Evolutionary conservation across 2,888 invertebrate genomes (phyloP), one percentile per base, ranked within the genome.

Genomic region (Halictus ligatus): DNA sequence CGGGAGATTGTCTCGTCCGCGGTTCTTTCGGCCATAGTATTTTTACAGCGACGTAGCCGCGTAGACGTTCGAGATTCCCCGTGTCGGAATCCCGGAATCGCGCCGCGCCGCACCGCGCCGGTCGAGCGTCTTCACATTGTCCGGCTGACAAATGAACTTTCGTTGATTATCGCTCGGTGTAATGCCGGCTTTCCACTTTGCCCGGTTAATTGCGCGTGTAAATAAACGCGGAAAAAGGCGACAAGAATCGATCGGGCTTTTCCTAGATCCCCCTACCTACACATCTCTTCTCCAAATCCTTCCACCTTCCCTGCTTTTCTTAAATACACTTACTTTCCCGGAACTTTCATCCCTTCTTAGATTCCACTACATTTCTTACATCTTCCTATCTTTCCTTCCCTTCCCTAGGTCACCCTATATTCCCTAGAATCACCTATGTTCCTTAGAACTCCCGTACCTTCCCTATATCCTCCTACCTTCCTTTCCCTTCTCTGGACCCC

Each of bases 1-100:
- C 74, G 43, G 71, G n/a, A 29, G 48, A 73, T 73, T 73, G 69
- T 69, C 69, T 69, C 40, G 69, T 69, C 40, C 69, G 40, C 5
- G 69, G 69, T 40, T 69, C 69, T 69, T 40, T 69, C 69, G 35
- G 35, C 40, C 35, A 1, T 69, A 40, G 69, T 69, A 69, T 69
- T 69, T 69, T 69, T 69, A 40, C 35, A 69, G 69, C 69, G 69
- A 35, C 35, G 35, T 40, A 35, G 35, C 40, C 69, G 69, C 69
- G 69, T 69, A 40, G 69, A 69, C 64, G 64, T 64, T 64, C 64
- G 64, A 64, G 29, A 72, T 72, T 72, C 72, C 8, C 21, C 58
- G 29, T 64, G 75, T 29, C 75, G 15, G 46, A 35, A 64, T 21
- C 64, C 48, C 21, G 35, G 35, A 69, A 40, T 40, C 69, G 69